Evolutionary conservation across 2,113 vertebrate species (phyloP), one percentile per base, ranked within the genome.

Genomic region (Caranx melampygus): DNA sequence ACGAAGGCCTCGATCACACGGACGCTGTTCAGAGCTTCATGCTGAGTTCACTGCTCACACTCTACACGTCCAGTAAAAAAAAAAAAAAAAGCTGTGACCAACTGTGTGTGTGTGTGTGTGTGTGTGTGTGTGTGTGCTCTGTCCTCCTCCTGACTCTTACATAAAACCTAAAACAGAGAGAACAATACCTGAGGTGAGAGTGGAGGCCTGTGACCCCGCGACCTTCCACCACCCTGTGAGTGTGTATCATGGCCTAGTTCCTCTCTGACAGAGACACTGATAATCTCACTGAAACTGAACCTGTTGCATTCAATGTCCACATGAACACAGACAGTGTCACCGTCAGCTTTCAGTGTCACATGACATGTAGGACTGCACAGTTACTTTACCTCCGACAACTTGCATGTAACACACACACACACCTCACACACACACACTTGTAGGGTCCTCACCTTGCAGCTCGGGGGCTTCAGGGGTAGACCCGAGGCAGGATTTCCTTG

Each of bases 391-490:
- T 42, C 18, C 1, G 26, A 26, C 15, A 35, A 47, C 16, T 4
- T 66, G 31, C 37, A 42, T 33, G 37, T 42, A 42, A 58, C 35
- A 51, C 52, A 49, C 75, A 67, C 59, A 70, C 67, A 68, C 64
- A 65, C 7, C 21, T 47, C 64, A 61, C 63, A 45, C 62, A 60
- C 44, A 82, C 58, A 60, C 58, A 72, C 5, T 21, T 42, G 75
- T 7, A 78, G 92, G 88, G 57, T 92, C 85, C 96, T 96, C 95
- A 96, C 93, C 94, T 97, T 96, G 94, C 94, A 95, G 93, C 93
- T 95, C 83, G 92, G 95, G 93, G 96, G 95, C 95, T 97, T 97
- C 82, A 96, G 94, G 95, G 96, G 96, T 94, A 96, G 95, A 94
- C 96, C 96, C 72, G 95, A 94, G 93, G 96, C 94, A 75, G 96